These are phyloP conservation scores for Formica exsecta DNA, from an alignment of 1,140 invertebrate genomes.

Conservation along the genomic window DNA sequence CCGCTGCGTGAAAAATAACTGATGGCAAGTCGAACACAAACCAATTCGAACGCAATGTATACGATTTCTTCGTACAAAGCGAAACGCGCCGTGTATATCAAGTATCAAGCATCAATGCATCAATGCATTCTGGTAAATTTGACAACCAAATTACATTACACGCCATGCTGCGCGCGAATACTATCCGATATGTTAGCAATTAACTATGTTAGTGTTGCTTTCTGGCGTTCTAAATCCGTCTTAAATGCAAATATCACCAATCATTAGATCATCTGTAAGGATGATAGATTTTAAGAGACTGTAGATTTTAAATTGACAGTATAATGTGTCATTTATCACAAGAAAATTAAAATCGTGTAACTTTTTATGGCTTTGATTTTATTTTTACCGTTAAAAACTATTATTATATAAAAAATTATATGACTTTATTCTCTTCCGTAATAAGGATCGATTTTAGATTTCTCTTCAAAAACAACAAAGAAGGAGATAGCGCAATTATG, in stretches of 20 bases:
- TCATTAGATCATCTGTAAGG: neutral
- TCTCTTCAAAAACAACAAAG: neutral
- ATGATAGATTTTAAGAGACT: neutral
- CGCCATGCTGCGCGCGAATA: slow-evolving; percentile 8
- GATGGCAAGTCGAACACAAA: neutral
- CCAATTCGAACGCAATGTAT: neutral
- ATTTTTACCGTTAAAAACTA: neutral
- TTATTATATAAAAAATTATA: neutral
- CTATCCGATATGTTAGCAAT: slow-evolving; percentile 44
- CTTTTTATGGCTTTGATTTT: too few species aligned
- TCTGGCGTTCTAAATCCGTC: neutral
- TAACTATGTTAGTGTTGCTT: slow-evolving; percentile 38
- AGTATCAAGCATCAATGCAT: neutral
- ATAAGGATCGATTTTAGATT: neutral
- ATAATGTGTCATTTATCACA: too few species aligned
- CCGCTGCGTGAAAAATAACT: neutral
- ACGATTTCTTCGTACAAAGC: slow-evolving; percentile 27
- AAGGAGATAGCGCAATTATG: slow-evolving; percentile 4
- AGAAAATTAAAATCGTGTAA: too few species aligned
- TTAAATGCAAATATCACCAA: neutral
- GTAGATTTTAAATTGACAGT: neutral
- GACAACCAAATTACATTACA: slow-evolving; percentile 53
- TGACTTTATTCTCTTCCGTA: neutral
- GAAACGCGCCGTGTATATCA: too few species aligned
- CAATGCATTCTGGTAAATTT: slow-evolving; percentile 33